Evolutionary conservation across 2,888 invertebrate genomes (phyloP), one percentile per base, ranked within the genome.

Genomic region (Mythimna lalbum): DNA sequence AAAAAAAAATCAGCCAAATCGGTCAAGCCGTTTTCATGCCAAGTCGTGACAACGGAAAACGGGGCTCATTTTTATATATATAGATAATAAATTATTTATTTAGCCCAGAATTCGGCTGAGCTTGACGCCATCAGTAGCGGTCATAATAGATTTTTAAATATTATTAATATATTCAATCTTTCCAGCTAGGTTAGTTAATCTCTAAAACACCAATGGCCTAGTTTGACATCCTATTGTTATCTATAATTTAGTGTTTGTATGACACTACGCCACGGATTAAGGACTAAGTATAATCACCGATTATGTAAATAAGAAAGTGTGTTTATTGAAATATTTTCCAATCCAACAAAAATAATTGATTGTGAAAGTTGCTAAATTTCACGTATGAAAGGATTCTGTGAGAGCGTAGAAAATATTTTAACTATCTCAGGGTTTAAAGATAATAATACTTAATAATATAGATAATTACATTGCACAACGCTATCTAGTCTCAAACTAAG

Each of bases 261-360:
- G 19, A 76, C 21, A 60, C 39, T 17, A n/a, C 43, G 23, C 31
- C 39, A 2, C 14, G 1, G 27, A 27, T 47, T 47, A 39, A 10
- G 10, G 21, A 55, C 23, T 39, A n/a, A n/a, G n/a, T n/a, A 53
- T 12, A 55, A 49, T 49, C 27, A 50, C n/a, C 4, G 19, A 60
- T 60, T 76, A 60, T 76, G 39, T 14, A 43, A 60, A 73, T 60
- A 2, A 49, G 60, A n/a, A n/a, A n/a, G n/a, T n/a, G n/a, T 23
- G 36, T 62, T 56, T 68, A 57, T 39, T 62, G 52, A 23, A 49
- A 63, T 57, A 14, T 33, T 67, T 49, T 49, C 17, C 52, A 76
- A 47, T 62, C 61, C 33, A 36, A 57, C 50, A n/a, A n/a, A n/a
- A n/a, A 27, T 60, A 59, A 47, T 39, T 27, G 6, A 14, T 21